Evolutionary conservation across 2,113 vertebrate species (phyloP).

Genomic region (Pan paniscus): DNA sequence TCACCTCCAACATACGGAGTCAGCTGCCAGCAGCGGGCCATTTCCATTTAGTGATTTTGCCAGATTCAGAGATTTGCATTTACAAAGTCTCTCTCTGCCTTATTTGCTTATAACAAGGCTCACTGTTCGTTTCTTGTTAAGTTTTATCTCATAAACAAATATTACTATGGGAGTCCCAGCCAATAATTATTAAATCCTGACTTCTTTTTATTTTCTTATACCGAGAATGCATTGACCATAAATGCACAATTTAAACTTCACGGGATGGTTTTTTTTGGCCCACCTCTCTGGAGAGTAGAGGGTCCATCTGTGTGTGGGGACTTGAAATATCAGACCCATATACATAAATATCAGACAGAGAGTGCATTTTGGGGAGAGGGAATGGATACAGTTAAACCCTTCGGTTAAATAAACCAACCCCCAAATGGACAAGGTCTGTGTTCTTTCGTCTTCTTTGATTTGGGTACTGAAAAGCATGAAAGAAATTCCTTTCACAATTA

Average conservation of each 20-base stretch:
- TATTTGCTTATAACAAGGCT: slow-evolving; percentile 83
- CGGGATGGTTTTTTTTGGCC: not conserved
- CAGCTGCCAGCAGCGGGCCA: slow-evolving; percentile 67
- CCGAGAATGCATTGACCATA: slow-evolving; percentile 41
- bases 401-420: not conserved
- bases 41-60: slow-evolving; percentile 48
- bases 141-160: slow-evolving; percentile 84
- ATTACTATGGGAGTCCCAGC: slow-evolving; percentile 75
- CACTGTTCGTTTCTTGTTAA: slow-evolving; percentile 84
- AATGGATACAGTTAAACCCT: not conserved
- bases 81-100: slow-evolving; percentile 70
- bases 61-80: slow-evolving; percentile 62
- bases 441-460: not conserved
- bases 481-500: slow-evolving; percentile 60
- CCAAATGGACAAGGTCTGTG: not conserved
- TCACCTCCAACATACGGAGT: not conserved
- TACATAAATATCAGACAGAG: not conserved
- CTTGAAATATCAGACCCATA: not conserved
- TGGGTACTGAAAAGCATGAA: not conserved
- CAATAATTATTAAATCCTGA: slow-evolving; percentile 78
- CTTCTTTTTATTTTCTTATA: slow-evolving; percentile 59
- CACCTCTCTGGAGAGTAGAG: not conserved
- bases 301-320: not conserved
- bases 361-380: not conserved
- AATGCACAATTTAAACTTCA: slow-evolving; percentile 71